Percentiles rank a stretch among this genome's conserved stretches.
These are phyloP conservation scores for Geopemphigus sp. DNA, from an alignment of 1,140 invertebrate genomes.

Conservation along the genomic window DNA sequence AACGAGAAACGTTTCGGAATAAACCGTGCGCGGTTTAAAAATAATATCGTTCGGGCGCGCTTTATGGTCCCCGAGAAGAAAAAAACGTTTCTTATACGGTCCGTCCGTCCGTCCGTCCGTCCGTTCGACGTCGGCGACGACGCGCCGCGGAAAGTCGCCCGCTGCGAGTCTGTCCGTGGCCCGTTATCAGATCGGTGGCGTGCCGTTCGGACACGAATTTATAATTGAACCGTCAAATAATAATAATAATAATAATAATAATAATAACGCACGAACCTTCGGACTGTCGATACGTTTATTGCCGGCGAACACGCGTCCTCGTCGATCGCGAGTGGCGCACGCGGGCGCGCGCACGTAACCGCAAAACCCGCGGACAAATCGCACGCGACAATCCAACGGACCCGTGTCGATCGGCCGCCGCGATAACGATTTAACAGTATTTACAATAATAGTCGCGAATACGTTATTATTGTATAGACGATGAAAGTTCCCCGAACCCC, in stretches of 20 bases:
- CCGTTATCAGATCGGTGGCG: conserved; percentile 30
- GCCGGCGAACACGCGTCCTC: background rate
- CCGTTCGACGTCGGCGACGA: conserved; percentile 32
- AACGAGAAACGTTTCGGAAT: background rate
- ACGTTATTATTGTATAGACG: too few species aligned
- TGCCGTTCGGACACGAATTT: conserved; percentile 33
- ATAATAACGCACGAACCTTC: background rate
- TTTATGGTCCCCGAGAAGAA: too few species aligned
- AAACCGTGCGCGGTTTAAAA: too few species aligned
- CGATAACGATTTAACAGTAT: too few species aligned
- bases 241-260: conserved; percentile 11
- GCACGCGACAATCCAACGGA: background rate
- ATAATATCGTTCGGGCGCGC: too few species aligned
- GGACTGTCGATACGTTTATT: background rate
- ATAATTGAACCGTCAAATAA: conserved; percentile 45
- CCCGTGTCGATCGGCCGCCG: too few species aligned
- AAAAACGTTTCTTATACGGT: too few species aligned
- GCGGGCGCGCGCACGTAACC: too few species aligned
- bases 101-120: too few species aligned
- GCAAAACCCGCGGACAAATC: conserved; percentile 1
- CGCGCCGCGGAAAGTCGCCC: conserved; percentile 45
- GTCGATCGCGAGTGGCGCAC: background rate
- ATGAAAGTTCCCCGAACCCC: too few species aligned
- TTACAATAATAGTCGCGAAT: too few species aligned
- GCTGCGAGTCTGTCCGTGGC: conserved; percentile 36